Evolutionary conservation across 30 jellyfish, hydroid and myxozoan genomes (phyloP), one percentile per base, ranked within the genome.

Genomic region (Nemopilema nomurai): DNA sequence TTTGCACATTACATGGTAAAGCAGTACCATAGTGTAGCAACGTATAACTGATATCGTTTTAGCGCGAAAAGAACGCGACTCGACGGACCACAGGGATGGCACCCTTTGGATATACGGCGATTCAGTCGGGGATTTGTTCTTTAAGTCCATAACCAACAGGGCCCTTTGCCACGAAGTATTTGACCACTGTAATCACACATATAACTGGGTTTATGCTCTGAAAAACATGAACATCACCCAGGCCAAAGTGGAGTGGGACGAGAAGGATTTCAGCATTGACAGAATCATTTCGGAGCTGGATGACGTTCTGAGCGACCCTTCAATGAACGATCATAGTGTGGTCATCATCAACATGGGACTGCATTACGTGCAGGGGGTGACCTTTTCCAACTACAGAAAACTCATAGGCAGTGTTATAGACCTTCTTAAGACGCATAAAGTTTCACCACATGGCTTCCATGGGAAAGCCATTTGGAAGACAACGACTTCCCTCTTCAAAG

Each of bases 31-130:
- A n/a, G n/a, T n/a, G n/a, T n/a, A n/a, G n/a, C n/a, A n/a, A n/a
- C n/a, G n/a, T n/a, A n/a, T n/a, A n/a, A n/a, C 13, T 41, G 57
- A 22, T 26, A 7, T 28, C 71, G 51, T 84, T 84, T 19, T 74
- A 76, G 95, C 81, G 41, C 20, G 74, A 26, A 76, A 26, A 49
- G 95, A 74, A 18, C 79, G 84, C 52, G 93, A 74, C 50, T 66
- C 78, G 21, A 73, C 84, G 16, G 93, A 84, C 24, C 87, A 67
- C 69, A 75, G 87, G 65, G 93, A 84, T 74, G 93, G 97, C 18
- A 32, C 80, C 27, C 69, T 95, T n/a, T 95, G 99, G 99, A 95
- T 95, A 8, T 95, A 82, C 57, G 99, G 99, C 26, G 99, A 95
- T 68, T 95, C 99, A 4, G 91, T 86, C 13, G 99, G 98, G 16